A percentile compares a stretch with the other conserved stretches of the same genome.
These are phyloP conservation scores for Epirrhoe tristata DNA, from an alignment of 2,888 invertebrate genomes.

Conservation along the genomic window DNA sequence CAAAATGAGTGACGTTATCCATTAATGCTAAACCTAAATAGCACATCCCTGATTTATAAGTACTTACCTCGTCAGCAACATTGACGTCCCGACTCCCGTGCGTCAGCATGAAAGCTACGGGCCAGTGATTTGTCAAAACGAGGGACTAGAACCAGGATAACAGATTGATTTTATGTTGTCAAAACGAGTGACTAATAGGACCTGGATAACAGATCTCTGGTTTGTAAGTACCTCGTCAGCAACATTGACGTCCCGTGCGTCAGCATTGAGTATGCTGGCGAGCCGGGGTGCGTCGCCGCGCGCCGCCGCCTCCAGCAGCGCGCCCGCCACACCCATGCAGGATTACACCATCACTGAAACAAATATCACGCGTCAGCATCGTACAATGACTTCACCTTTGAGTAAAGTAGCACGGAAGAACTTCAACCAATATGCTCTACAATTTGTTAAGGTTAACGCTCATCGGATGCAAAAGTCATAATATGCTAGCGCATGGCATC, in stretches of 20 bases:
- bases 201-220: neutral
- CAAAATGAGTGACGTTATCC: too few species aligned
- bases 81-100: conserved; percentile 89
- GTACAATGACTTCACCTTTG: neutral
- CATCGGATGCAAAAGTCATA: too few species aligned
- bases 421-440: too few species aligned
- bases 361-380: neutral
- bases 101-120: too few species aligned
- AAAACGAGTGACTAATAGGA: too few species aligned
- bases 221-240: conserved; percentile 88
- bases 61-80: conserved; percentile 91
- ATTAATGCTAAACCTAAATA: too few species aligned
- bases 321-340: conserved; percentile 87
- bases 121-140: too few species aligned
- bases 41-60: neutral
- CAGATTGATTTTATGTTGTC: too few species aligned
- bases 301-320: conserved; percentile 91
- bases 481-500: too few species aligned
- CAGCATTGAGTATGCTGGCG: conserved; percentile 88
- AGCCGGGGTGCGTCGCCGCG: conserved; percentile 93
- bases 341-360: conserved; percentile 77
- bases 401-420: too few species aligned
- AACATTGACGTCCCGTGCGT: conserved; percentile 88
- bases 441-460: too few species aligned
- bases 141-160: too few species aligned